Evolutionary conservation across 2,113 vertebrate species (phyloP).

Genomic region (Macrotis lagotis): DNA sequence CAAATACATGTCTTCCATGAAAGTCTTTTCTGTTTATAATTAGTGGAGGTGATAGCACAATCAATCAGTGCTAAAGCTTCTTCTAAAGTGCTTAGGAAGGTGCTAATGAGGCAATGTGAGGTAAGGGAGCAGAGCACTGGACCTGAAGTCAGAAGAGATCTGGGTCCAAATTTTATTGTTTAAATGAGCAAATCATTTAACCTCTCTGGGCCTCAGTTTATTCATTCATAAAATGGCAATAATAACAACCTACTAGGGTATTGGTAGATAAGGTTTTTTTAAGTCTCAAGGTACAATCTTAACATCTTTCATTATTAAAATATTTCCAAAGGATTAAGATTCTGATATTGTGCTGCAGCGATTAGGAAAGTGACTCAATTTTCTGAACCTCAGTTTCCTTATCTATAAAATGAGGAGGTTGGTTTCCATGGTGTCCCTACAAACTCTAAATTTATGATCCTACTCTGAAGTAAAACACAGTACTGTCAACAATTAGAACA

Average conservation of each 20-base stretch:
- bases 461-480: neutral
- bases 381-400: neutral
- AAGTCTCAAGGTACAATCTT: neutral
- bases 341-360: neutral
- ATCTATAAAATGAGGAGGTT: neutral
- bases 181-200: neutral
- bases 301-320: neutral
- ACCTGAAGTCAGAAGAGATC: neutral
- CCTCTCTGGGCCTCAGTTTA: neutral
- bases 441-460: neutral
- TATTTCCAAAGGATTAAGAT: neutral
- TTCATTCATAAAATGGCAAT: neutral
- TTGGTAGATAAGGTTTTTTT: neutral
- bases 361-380: neutral
- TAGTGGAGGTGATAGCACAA: too few species aligned
- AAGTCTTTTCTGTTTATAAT: neutral
- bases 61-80: neutral
- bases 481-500: neutral
- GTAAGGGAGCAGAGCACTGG: neutral
- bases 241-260: neutral
- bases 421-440: neutral
- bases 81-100: neutral
- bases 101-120: neutral
- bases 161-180: neutral
- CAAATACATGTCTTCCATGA: neutral